phyloP scores from a whole-genome alignment of 2,797 vertebrate species.

The Crax fasciolata region DNA sequence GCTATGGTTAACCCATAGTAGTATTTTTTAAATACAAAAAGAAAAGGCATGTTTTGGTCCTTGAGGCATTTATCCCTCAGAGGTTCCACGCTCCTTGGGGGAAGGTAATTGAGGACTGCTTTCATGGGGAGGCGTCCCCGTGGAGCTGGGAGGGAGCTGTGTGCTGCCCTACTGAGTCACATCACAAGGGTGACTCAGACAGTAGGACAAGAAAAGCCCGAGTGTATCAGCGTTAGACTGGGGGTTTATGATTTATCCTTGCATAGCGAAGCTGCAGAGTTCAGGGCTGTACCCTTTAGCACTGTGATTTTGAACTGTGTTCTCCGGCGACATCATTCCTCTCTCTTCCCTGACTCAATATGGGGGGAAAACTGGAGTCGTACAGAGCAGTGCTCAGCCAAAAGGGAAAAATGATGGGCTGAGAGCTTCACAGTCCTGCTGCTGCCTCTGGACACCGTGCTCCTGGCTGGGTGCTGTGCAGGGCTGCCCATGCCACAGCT shows the following conservation, averaged over 20 bases:
- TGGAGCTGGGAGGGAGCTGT: neutral
- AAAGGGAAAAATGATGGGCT: accelerated
- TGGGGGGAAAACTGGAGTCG: accelerated
- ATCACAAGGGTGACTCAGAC: neutral
- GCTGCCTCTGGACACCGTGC: accelerated
- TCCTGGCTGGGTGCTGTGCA: accelerated
- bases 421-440: accelerated
- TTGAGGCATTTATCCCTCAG: accelerated
- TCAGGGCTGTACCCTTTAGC: too few relatives aligned
- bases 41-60: too few relatives aligned
- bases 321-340: neutral
- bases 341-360: accelerated
- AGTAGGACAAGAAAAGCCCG: neutral
- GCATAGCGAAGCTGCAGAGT: too few relatives aligned
- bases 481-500: neutral
- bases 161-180: neutral
- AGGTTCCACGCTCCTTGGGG: accelerated
- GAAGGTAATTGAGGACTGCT: too few relatives aligned
- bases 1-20: accelerated
- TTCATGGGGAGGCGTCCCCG: accelerated
- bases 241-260: neutral
- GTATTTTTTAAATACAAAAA: too few relatives aligned
- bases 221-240: neutral
- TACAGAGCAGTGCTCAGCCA: too few relatives aligned
- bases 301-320: too few relatives aligned